Percentiles rank a stretch among this genome's conserved stretches.
phyloP scores from a whole-genome alignment of 2,797 vertebrate genomes.

The Tenualosa ilisha region DNA sequence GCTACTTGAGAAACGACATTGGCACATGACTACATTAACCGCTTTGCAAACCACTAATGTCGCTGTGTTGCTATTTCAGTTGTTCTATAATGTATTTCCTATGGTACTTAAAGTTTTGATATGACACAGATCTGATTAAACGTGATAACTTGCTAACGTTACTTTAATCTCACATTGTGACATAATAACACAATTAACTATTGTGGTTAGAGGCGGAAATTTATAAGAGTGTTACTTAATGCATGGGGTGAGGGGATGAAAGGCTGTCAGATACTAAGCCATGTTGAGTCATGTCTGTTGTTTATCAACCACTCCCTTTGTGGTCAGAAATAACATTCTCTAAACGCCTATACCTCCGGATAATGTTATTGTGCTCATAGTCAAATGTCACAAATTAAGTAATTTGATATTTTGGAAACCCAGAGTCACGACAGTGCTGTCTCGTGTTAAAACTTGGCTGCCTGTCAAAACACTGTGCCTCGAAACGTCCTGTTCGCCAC shows the following conservation, averaged over 20 bases:
- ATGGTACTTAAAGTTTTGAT: background rate
- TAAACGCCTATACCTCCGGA: background rate
- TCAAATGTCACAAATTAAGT: constrained; percentile 6
- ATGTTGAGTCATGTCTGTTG: background rate
- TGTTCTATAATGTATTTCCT: background rate
- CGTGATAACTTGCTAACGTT: background rate
- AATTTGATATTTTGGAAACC: constrained; percentile 6
- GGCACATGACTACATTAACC: background rate
- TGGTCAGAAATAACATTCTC: background rate
- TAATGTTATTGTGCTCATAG: constrained; percentile 11
- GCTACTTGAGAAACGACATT: background rate
- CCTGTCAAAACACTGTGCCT: constrained; percentile 12
- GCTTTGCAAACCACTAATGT: background rate
- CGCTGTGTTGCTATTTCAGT: background rate
- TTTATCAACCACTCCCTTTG: constrained; percentile 12
- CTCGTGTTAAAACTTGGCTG: constrained; percentile 16
- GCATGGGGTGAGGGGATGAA: background rate
- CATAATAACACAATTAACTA: background rate
- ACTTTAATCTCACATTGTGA: background rate
- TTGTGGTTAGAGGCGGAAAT: background rate
- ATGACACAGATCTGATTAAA: background rate
- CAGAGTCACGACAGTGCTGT: constrained; percentile 9
- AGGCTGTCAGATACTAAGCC: background rate
- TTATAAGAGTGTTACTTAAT: background rate
- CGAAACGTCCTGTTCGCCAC: background rate